Base-by-base conservation (phyloP, 2,888 invertebrate genomes). In the Pseudococcus longispinus region DNA sequence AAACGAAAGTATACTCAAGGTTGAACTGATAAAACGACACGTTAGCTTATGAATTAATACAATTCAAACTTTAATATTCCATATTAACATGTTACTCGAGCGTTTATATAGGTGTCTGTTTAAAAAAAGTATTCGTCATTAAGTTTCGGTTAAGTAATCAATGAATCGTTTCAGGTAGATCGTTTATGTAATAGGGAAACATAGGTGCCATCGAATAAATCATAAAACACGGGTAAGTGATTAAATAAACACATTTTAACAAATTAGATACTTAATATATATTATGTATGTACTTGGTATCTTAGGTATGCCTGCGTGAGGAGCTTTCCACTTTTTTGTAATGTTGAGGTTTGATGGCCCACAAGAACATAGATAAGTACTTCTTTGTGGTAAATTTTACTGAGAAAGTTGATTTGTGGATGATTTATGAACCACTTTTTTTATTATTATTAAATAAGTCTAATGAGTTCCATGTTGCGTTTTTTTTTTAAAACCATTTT, bases 21-120 rank as follows among this genome's bases (percentile, higher is more conserved):
- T 80, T 80, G 77, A 42, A 80, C 77, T 80, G 77, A 80, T 80
- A 80, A 80, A 80, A 42, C 42, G 77, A 80, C 42, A 80, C 42
- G n/a, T 32, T 32, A 70, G 42, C 37, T 9, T 20, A 42, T 80
- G 37, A 80, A 80, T 37, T 80, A 42, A 80, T 80, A 29, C 42
- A 80, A 80, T 80, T 42, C 11, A 42, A 80, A 9, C 77, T 42
- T 80, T 70, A 15, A 42, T 20, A 42, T 80, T 42, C 77, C 42
- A 80, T 80, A 80, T 42, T 29, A 80, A 37, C 32, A 42, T 80
- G 77, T 42, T 20, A 42, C 20, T 80, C 29, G 20, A 42, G 42
- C 20, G n/a, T 77, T 32, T 37, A 77, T 77, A 42, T 11, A 32
- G 4, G n/a, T 29, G n/a, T 20, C n/a, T 20, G 42, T 42, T 80